Conservation (phyloP, 2,113 vertebrate genomes). For the Addax nasomaculatus region DNA sequence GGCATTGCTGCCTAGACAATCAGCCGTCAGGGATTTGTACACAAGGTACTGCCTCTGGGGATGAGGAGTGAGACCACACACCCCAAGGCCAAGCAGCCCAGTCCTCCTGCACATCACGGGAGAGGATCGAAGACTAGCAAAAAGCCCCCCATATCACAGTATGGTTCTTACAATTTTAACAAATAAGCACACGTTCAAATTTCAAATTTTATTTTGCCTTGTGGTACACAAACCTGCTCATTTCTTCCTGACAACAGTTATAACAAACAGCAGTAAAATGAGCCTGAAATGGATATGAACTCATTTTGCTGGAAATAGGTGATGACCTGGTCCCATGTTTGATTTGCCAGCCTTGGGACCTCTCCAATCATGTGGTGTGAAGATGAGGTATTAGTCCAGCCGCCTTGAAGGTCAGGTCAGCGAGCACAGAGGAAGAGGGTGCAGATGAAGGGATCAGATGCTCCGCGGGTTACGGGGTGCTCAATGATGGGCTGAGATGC, state of each 20-base stretch:
- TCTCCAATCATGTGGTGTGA: background rate
- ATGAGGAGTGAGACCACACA: background rate
- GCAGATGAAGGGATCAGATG: background rate
- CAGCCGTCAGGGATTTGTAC: background rate
- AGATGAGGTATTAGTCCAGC: rapidly evolving
- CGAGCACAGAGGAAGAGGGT: background rate
- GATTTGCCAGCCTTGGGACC: background rate
- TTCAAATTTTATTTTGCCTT: background rate
- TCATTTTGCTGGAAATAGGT: background rate
- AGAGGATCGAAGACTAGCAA: background rate
- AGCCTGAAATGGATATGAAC: background rate
- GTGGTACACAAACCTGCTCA: background rate
- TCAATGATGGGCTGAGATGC: background rate
- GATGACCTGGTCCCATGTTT: background rate
- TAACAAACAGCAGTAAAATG: background rate
- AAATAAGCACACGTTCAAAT: background rate
- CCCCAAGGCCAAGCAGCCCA: background rate
- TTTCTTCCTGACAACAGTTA: background rate
- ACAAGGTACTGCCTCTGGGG: background rate
- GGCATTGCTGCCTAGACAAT: background rate
- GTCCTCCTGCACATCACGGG: background rate
- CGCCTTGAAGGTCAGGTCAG: background rate
- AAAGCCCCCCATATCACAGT: background rate
- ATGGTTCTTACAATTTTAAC: background rate
- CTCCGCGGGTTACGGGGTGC: rapidly evolving